These are phyloP conservation scores for Leptopilina syphax DNA, from an alignment of 2,888 invertebrate genomes.

Conservation along the genomic window DNA sequence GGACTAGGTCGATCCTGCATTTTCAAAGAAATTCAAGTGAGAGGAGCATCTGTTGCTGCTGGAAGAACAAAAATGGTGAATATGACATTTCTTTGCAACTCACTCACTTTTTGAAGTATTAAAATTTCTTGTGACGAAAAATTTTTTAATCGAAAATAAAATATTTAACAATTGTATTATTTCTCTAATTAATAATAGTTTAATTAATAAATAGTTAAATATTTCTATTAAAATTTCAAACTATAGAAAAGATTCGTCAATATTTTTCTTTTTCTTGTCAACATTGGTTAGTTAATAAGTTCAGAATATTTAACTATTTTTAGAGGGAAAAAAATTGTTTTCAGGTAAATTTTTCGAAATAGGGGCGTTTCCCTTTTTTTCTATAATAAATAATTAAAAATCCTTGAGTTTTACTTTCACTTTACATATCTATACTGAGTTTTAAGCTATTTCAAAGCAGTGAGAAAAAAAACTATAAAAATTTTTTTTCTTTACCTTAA, in stretches of 20 bases:
- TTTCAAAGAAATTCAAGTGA: constrained; percentile 55
- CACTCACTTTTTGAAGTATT: not conserved
- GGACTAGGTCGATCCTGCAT: constrained; percentile 52
- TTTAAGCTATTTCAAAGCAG: no score
- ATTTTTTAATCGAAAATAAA: no score
- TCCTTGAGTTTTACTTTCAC: constrained; percentile 32
- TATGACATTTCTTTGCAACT: not conserved
- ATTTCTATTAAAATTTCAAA: no score
- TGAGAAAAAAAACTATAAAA: no score
- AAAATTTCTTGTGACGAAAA: not conserved
- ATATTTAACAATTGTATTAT: not conserved
- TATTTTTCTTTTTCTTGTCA: no score
- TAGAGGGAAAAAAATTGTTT: no score
- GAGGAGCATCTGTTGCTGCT: constrained; percentile 59
- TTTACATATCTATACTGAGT: not conserved
- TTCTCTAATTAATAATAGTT: not conserved
- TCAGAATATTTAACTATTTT: no score
- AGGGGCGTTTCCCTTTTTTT: constrained; percentile 16
- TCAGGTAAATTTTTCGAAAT: not conserved
- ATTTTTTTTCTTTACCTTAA: no score
- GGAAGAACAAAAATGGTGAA: constrained; percentile 65
- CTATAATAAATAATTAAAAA: not conserved
- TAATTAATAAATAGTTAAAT: no score
- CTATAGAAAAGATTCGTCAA: no score
- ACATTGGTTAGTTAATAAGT: no score